Evolutionary conservation across 2,888 invertebrate species (phyloP), one percentile per base, ranked within the genome.

Genomic region (Drosophila mettleri): DNA sequence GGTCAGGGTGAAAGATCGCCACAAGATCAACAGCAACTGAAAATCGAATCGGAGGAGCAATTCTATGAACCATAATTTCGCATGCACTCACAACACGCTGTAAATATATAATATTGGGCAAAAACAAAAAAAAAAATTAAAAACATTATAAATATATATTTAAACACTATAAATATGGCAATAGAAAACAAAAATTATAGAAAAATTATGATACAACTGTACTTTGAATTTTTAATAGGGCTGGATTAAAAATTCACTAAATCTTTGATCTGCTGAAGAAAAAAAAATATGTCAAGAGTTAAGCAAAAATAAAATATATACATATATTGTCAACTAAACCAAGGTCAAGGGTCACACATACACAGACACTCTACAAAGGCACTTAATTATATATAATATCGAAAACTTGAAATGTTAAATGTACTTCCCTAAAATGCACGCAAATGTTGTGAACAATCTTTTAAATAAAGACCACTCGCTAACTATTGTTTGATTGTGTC

Each of bases 191-290:
- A 49, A 38, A 34, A 10, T 27, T 38, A 38, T 14, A 4, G 43
- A 43, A 54, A 33, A n/a, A n/a, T n/a, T 2, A 16, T 7, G 31
- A 27, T 49, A 36, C 24, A 41, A 38, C 52, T 75, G 60, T 72
- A 72, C 48, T 81, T 85, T 91, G 91, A 86, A 84, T 90, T 91
- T 91, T 91, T 91, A 91, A 86, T 82, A 78, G 90, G 91, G 91
- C 91, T 91, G 91, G 91, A 90, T 90, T 90, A 90, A 90, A 88
- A 91, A 86, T 91, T 91, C 91, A 90, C 86, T 83, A 84, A 69
- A 69, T 58, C 70, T 79, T 86, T 78, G 63, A 80, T 71, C 72
- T 80, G 72, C 75, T 71, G 70, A 77, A 65, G 51, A 45, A 14
- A 46, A 61, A 57, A 51, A 31, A 9, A 45, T 27, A 62, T 39